Base-by-base conservation (phyloP, 2,888 invertebrate genomes). In the Sphaerophoria taeniata region DNA sequence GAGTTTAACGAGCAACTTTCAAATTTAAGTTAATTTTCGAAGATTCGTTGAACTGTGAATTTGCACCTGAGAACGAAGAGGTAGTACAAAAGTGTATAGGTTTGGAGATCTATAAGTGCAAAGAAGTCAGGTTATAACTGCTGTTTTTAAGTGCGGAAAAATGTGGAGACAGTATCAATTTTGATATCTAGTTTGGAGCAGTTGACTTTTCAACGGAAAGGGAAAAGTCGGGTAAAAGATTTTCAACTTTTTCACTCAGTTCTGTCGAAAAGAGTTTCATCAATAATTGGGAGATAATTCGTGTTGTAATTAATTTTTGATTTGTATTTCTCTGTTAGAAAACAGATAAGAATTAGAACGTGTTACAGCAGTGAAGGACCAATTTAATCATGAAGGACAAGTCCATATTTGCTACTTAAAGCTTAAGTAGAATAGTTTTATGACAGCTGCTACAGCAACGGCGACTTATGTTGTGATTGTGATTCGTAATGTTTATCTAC, bases 11-110 rank as follows among this genome's bases (percentile, higher is more conserved):
- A 73, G 80, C 33, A 80, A 85, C 76, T 85, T 85, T 80, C 45
- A 58, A 63, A 78, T 85, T 80, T 80, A 72, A 85, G 76, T 72
- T 80, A 85, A 80, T 85, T 84, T 67, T 85, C 80, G 67, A 69
- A 69, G 61, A 80, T 63, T 80, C 84, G 80, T 53, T 85, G 84
- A 85, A 85, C 72, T 76, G 84, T 85, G 69, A 85, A 76, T 76
- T 76, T 80, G 67, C 76, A 85, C 84, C 80, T 70, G 70, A 70
- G 67, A 53, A 14, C 49, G 43, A 56, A 63, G 51, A 47, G 55
- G 31, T 31, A 16, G 12, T 58, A 39, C 31, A 39, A 11, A 49
- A 53, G 69, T 43, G 33, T 63, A 24, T 33, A 16, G 16, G 45
- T 69, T 11, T 60, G 12, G 63, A 24, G 45, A 45, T 39, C 6